phyloP scores from a whole-genome alignment of 30 jellyfish, hydroid and myxozoan species.

The Aurelia aurita region DNA sequence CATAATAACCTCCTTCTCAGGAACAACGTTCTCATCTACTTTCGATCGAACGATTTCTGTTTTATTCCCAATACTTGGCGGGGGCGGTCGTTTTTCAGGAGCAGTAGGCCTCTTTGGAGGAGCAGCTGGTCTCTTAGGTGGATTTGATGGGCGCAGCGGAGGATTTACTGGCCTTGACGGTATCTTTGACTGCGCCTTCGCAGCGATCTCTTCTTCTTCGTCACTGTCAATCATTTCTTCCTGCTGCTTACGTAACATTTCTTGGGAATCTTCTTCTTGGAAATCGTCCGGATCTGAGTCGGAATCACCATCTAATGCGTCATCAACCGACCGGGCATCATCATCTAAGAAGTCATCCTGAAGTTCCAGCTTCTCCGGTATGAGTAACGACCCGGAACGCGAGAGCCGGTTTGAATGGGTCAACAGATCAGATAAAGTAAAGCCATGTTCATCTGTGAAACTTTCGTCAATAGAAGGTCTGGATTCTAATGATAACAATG shows the following conservation, averaged over 20 bases:
- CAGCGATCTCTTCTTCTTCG: slow-evolving; percentile 64
- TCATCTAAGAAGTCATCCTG: slow-evolving; percentile 90
- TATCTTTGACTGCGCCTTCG: not conserved
- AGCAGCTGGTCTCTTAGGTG: slow-evolving; percentile 59
- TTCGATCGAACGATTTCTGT: not conserved
- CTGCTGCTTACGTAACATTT: slow-evolving; percentile 47
- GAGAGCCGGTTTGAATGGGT: slow-evolving; percentile 47
- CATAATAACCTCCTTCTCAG: slow-evolving; percentile 22
- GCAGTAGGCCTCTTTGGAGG: slow-evolving; percentile 82
- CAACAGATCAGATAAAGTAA: slow-evolving; percentile 76
- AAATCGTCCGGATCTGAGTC: slow-evolving; percentile 58
- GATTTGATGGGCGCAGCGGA: slow-evolving; percentile 42
- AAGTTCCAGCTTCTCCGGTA: slow-evolving; percentile 90
- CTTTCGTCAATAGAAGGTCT: slow-evolving; percentile 15
- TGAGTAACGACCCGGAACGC: slow-evolving; percentile 74
- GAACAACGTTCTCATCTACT: slow-evolving; percentile 11
- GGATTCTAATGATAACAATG: slow-evolving; percentile 55
- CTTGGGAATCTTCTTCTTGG: slow-evolving; percentile 64
- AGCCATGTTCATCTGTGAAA: slow-evolving; percentile 62
- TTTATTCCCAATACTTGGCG: slow-evolving; percentile 6
- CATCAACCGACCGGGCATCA: slow-evolving; percentile 77
- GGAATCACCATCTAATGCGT: slow-evolving; percentile 61
- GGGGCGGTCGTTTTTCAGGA: slow-evolving; percentile 69
- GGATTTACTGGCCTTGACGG: slow-evolving; percentile 15
- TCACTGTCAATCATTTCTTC: slow-evolving; percentile 82